Conservation (phyloP, 1,140 invertebrate species). For the Drosophila rufa region DNA sequence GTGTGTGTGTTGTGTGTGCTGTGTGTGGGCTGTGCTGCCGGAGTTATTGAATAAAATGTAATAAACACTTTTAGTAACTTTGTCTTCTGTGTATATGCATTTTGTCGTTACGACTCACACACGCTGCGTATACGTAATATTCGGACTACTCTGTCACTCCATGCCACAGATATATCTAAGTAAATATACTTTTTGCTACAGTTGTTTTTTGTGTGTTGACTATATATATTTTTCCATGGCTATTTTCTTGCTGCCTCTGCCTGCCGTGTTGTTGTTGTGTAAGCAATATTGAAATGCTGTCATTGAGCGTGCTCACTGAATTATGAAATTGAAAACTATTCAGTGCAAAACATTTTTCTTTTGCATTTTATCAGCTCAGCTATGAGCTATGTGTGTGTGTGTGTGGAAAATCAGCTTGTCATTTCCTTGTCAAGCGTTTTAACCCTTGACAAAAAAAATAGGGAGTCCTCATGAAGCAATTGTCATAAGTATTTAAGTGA, state of each 20-base stretch:
- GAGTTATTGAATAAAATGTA: constrained; percentile 82
- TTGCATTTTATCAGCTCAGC: constrained; percentile 69
- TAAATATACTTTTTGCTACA: constrained; percentile 5
- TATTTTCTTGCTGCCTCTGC: constrained; percentile 20
- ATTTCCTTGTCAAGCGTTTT: constrained; percentile 26
- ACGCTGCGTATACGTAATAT: constrained; percentile 76
- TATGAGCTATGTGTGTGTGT: constrained; percentile 22
- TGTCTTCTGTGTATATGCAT: constrained; percentile 59
- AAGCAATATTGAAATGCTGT: constrained; percentile 81
- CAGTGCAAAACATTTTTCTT: constrained; percentile 71
- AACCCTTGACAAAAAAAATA: constrained; percentile 21
- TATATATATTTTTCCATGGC: constrained; percentile 4
- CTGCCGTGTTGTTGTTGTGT: constrained; percentile 40
- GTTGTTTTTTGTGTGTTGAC: background rate
- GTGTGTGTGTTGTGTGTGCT: background rate
- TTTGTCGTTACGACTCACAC: constrained; percentile 55
- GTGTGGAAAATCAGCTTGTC: constrained; percentile 43
- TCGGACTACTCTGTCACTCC: constrained; percentile 34
- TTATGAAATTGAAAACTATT: constrained; percentile 85
- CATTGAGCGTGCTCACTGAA: constrained; percentile 81
- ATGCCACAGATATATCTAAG: background rate
- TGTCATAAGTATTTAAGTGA: background rate
- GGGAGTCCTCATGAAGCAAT: background rate
- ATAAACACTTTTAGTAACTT: constrained; percentile 83
- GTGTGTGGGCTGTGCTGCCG: too few relatives aligned